A percentile compares a stretch with the other conserved stretches of the same genome.
phyloP scores from a whole-genome alignment of 1,140 invertebrate genomes.

The Teleogryllus occipitalis region DNA sequence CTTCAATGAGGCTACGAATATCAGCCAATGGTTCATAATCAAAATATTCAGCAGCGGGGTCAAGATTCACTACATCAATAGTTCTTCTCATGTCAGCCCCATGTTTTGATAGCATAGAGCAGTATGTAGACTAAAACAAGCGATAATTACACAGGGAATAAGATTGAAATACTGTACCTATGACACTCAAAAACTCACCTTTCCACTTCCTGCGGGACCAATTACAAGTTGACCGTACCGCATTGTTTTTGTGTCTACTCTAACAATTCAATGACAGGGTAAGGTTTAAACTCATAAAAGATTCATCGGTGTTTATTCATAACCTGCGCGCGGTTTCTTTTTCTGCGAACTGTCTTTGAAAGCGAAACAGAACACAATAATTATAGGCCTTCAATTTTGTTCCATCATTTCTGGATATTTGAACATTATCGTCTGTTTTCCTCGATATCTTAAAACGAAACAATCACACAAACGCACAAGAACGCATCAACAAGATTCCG shows the following conservation, averaged over 20 bases:
- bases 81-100: slow-evolving; percentile 61
- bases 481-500: too few relatives aligned
- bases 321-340: too few relatives aligned
- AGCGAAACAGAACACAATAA: too few relatives aligned
- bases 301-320: too few relatives aligned
- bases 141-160: slow-evolving; percentile 18
- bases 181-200: slow-evolving; percentile 48
- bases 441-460: too few relatives aligned
- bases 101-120: slow-evolving; percentile 79
- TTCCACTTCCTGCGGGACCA: slow-evolving; percentile 92
- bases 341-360: too few relatives aligned
- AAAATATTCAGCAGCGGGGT: slow-evolving; percentile 96
- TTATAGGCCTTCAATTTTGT: too few relatives aligned
- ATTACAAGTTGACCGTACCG: slow-evolving; percentile 90
- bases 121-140: slow-evolving; percentile 81
- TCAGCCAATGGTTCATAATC: slow-evolving; percentile 82
- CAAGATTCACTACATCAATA: slow-evolving; percentile 88
- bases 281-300: too few relatives aligned
- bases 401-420: too few relatives aligned
- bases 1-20: slow-evolving; percentile 85
- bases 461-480: too few relatives aligned
- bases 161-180: background rate
- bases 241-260: slow-evolving; percentile 43
- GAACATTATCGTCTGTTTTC: too few relatives aligned
- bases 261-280: background rate